These are phyloP conservation scores for Elmis aenea DNA, from an alignment of 2,888 invertebrate genomes.

Conservation along the genomic window DNA sequence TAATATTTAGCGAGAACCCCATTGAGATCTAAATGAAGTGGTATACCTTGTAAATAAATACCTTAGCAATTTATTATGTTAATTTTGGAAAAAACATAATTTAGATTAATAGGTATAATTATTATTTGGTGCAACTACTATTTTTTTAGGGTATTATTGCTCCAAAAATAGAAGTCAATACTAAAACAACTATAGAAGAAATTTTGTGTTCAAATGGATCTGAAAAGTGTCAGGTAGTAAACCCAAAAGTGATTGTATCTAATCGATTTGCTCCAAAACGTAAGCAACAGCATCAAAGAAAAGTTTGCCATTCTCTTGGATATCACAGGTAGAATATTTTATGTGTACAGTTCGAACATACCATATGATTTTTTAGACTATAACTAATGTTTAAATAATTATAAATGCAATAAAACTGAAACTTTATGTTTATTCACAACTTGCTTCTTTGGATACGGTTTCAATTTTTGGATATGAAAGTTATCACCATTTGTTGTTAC, in stretches of 20 bases:
- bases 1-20: no score
- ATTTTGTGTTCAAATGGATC: constrained; percentile 37
- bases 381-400: no score
- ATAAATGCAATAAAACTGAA: no score
- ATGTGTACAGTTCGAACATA: no score
- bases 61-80: not conserved
- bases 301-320: constrained; percentile 51
- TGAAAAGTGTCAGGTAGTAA: constrained; percentile 32
- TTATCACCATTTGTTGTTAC: no score
- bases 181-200: constrained; percentile 64
- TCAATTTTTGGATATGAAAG: no score
- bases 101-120: no score
- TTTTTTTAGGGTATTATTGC: constrained; percentile 59
- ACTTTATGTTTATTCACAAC: no score
- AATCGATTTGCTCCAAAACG: constrained; percentile 25
- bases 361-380: no score
- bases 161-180: constrained; percentile 66
- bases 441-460: no score
- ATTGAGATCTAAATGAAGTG: no score
- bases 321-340: constrained; percentile 51
- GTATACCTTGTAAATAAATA: constrained; percentile 1
- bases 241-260: constrained; percentile 45
- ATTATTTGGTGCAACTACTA: no score
- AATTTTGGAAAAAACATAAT: not conserved
- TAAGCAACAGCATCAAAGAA: constrained; percentile 38